Base-by-base conservation (phyloP, 2,888 invertebrate genomes). In the Ellobium chinense region DNA sequence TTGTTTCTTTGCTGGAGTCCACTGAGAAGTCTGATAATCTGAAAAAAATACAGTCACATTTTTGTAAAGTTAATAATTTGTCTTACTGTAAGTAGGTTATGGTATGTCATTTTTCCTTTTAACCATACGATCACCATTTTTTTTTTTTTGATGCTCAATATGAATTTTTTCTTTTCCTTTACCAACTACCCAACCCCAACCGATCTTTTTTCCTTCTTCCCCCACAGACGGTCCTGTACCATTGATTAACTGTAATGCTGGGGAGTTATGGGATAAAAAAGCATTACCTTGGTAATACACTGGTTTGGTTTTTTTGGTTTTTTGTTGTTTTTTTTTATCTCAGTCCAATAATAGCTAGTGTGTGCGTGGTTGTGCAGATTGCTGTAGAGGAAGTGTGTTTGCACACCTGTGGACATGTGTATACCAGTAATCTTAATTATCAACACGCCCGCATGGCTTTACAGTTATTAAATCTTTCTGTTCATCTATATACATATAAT, bases 211-310 rank as follows among this genome's bases (percentile, higher is more conserved):
- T 58, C 46, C 14, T 69, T 24, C 39, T 27, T 69, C 58, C 60
- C 36, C n/a, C 24, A 68, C 77, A 78, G 77, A 56, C 77, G 77
- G 14, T 69, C 77, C 18, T 78, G 77, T 78, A 66, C 68, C 39
- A 69, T 78, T 78, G 69, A 66, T 76, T 76, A 76, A 46, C 65
- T 3, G 31, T 37, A 27, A 34, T 39, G 27, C 21, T 37, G 39
- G 18, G 21, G 29, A 12, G 63, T 31, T 65, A n/a, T 27, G 36
- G 69, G 34, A 60, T 46, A 36, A 72, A 56, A 37, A 60, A 3
- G 37, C 39, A 69, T 27, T 69, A 21, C 39, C 18, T 78, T 24
- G 62, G 69, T 78, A 78, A 69, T 62, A 31, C n/a, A 58, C 1
- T 31, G 24, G 63, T 69, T 69, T 69, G 46, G 31, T 29, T 69